Evolutionary conservation across 2,113 vertebrate genomes (phyloP).

Genomic region (Menidia beryllina): DNA sequence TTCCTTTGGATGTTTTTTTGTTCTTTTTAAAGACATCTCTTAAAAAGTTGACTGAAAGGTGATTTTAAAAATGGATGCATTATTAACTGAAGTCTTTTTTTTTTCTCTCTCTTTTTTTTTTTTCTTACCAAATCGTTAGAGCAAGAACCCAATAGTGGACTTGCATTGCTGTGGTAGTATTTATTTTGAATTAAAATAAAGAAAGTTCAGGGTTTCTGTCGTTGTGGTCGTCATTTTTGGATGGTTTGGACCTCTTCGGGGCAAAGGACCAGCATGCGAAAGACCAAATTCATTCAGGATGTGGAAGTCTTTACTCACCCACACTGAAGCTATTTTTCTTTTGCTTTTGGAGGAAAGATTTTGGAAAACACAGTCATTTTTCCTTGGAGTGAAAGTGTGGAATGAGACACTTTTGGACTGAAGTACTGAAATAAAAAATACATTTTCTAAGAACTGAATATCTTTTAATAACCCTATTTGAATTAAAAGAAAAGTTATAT

Average conservation of each 20-base stretch:
- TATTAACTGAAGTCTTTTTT: conserved; percentile 75
- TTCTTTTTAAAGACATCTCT: conserved; percentile 67
- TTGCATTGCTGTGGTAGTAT: conserved; percentile 85
- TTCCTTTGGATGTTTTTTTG: conserved; percentile 65
- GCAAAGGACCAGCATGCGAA: no score
- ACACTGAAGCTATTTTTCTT: no score
- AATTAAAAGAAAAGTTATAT: no score
- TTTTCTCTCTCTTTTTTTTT: conserved; percentile 52
- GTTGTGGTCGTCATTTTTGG: conserved; percentile 44
- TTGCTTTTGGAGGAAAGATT: no score
- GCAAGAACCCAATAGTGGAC: conserved; percentile 79
- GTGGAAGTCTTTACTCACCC: no score
- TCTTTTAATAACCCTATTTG: no score
- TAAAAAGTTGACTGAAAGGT: conserved; percentile 62
- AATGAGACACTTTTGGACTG: no score
- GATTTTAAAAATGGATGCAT: conserved; percentile 67
- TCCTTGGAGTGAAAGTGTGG: no score
- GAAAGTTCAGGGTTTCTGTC: conserved; percentile 74
- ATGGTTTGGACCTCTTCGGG: not conserved
- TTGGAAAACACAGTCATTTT: no score
- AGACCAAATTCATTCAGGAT: no score
- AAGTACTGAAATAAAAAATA: no score
- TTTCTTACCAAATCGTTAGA: conserved; percentile 84
- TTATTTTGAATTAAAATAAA: conserved; percentile 87
- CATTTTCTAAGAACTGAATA: no score